Conservation (phyloP, 2,888 invertebrate genomes). For the Plutella xylostella region DNA sequence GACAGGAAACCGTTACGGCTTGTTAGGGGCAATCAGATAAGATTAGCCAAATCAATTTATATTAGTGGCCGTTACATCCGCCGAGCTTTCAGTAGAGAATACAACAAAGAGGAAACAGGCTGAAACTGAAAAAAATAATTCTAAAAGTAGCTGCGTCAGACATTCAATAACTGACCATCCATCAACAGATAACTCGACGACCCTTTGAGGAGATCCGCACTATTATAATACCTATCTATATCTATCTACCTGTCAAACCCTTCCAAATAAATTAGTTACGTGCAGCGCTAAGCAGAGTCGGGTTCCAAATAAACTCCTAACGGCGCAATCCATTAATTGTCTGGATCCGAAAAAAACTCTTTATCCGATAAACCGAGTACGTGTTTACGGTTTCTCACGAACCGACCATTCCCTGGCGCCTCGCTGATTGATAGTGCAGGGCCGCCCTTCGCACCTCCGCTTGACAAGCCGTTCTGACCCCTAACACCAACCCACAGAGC, state of each 20-base stretch:
- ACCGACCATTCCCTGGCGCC: slow-evolving; percentile 67
- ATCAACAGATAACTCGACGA: slow-evolving; percentile 27
- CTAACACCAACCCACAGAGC: not conserved
- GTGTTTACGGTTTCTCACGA: slow-evolving; percentile 70
- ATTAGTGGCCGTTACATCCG: too few species aligned
- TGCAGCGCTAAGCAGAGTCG: slow-evolving; percentile 49
- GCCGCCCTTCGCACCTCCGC: slow-evolving; percentile 32
- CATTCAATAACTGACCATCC: too few species aligned
- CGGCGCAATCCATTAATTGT: slow-evolving; percentile 67
- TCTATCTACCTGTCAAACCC: slow-evolving; percentile 56
- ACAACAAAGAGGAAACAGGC: too few species aligned
- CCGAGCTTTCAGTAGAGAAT: too few species aligned
- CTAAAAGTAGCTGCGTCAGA: too few species aligned
- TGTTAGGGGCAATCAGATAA: too few species aligned
- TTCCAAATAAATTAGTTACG: slow-evolving; percentile 55
- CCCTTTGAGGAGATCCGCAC: slow-evolving; percentile 36
- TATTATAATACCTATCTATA: slow-evolving; percentile 45
- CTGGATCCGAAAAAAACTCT: slow-evolving; percentile 62
- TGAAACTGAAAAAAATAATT: too few species aligned
- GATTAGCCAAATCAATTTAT: too few species aligned
- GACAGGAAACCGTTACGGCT: too few species aligned
- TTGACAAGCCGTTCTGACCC: not conserved
- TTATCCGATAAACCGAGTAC: slow-evolving; percentile 66
- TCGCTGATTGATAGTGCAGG: slow-evolving; percentile 64
- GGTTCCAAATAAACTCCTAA: slow-evolving; percentile 60